phyloP scores from a whole-genome alignment of 2,888 invertebrate species.

The Limnephilus auricula region DNA sequence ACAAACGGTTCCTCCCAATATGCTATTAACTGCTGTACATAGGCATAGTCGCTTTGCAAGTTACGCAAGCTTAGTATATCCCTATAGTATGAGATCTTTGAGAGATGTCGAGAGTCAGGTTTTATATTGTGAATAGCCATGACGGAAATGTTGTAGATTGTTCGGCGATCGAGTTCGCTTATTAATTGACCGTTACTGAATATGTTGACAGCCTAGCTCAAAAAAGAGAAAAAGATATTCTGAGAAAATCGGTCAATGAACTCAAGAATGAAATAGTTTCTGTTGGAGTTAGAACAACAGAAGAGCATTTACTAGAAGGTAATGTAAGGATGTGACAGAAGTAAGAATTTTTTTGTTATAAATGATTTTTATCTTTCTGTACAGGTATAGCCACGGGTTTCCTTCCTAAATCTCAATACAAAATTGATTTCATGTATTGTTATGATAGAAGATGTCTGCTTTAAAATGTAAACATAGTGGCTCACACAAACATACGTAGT shows the following conservation, averaged over 20 bases:
- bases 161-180: no score
- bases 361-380: neutral
- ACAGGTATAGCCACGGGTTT: neutral
- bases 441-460: neutral
- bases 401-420: neutral
- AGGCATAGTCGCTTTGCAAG: no score
- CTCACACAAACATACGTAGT: neutral
- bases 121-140: no score
- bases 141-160: no score
- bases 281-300: neutral
- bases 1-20: no score
- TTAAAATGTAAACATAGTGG: neutral
- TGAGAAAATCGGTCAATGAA: conserved; percentile 19
- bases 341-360: neutral
- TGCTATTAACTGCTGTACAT: no score
- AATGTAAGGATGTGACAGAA: neutral
- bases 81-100: no score
- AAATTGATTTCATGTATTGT: neutral
- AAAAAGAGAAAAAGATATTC: conserved; percentile 36
- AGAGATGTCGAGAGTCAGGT: no score
- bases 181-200: no score
- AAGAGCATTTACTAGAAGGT: neutral
- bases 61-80: no score
- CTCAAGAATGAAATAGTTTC: neutral
- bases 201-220: neutral